A percentile compares a stretch with the other conserved stretches of the same genome.
These are phyloP conservation scores for Puffinus mauretanicus DNA, from an alignment of 2,113 vertebrate genomes.

Conservation along the genomic window DNA sequence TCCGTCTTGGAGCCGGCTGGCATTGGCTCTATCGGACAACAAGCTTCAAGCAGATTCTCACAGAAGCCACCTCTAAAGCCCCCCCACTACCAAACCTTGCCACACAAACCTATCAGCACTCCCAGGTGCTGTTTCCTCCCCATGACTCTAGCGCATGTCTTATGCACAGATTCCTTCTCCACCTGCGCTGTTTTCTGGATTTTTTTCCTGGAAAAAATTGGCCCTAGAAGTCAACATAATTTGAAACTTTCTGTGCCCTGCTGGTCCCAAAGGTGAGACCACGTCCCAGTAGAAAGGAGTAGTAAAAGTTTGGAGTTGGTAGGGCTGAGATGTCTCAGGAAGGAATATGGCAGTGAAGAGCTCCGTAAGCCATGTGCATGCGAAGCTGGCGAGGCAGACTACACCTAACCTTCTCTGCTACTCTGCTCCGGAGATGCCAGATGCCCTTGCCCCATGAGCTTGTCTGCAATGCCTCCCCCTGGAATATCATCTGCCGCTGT, in stretches of 20 bases:
- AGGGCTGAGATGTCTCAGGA: background rate
- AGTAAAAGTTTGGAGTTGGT: background rate
- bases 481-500: background rate
- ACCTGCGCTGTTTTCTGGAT: background rate
- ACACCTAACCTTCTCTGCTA: accelerated
- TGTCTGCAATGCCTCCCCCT: background rate
- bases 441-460: background rate
- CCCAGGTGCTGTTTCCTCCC: background rate
- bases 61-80: background rate
- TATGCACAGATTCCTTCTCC: background rate
- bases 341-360: background rate
- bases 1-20: background rate
- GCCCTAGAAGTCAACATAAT: background rate
- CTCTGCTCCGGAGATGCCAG: background rate
- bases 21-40: background rate
- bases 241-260: background rate
- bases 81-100: background rate
- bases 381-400: background rate
- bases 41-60: background rate
- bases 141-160: background rate
- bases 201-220: background rate
- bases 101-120: no score
- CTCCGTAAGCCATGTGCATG: background rate
- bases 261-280: background rate
- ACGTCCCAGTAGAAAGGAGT: background rate